Evolutionary conservation across 2,797 vertebrate species (phyloP).

Genomic region (Artibeus lituratus): DNA sequence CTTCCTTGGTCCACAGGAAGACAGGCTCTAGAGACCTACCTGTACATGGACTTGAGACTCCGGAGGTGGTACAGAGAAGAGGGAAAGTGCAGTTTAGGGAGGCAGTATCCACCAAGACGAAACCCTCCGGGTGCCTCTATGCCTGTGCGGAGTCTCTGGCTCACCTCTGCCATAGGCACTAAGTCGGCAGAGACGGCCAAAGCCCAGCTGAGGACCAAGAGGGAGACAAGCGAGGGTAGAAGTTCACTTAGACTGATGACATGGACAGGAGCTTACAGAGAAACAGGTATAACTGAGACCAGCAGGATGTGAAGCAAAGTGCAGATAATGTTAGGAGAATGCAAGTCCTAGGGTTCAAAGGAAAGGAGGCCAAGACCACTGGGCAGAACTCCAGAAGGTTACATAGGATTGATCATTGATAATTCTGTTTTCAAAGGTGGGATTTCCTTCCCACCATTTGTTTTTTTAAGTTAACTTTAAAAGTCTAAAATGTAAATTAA

Average conservation of each 20-base stretch:
- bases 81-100: background rate
- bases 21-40: background rate
- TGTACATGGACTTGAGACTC: background rate
- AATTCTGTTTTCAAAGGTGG: background rate
- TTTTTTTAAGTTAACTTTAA: background rate
- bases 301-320: background rate
- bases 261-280: background rate
- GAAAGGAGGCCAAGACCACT: background rate
- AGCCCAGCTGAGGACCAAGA: background rate
- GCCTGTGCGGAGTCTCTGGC: background rate
- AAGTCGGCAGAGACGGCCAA: background rate
- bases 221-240: background rate
- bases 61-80: background rate
- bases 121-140: background rate
- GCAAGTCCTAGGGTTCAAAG: background rate
- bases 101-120: background rate
- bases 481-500: background rate
- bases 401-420: background rate
- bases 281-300: conserved; percentile 41
- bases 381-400: background rate
- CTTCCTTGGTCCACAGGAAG: background rate
- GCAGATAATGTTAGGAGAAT: background rate
- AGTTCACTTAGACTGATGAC: conserved; percentile 7
- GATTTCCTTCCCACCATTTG: background rate
- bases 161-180: background rate